Conservation (phyloP, 2,888 invertebrate genomes). For the Hydriomena furcata region DNA sequence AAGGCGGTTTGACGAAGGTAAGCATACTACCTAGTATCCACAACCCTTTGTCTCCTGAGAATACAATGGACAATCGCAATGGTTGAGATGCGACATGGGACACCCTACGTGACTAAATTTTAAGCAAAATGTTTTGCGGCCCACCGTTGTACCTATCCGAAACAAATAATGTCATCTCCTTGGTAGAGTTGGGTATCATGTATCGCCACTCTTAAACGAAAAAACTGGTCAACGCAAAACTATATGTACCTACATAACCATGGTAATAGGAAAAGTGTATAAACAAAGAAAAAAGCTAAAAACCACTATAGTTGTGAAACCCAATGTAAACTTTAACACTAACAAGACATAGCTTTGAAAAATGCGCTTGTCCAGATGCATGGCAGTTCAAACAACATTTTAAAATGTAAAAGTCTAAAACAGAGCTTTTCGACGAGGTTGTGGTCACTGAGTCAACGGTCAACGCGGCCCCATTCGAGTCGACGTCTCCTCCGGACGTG, state of each 20-base stretch:
- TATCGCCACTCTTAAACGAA: constrained; percentile 38
- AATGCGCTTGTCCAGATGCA: neutral
- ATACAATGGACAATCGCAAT: constrained; percentile 79
- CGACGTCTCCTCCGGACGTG: constrained; percentile 63
- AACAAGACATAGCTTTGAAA: neutral
- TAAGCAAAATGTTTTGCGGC: constrained; percentile 73
- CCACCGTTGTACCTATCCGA: constrained; percentile 59
- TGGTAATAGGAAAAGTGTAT: neutral
- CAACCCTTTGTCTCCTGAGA: constrained; percentile 80
- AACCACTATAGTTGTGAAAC: no score
- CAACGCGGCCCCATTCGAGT: constrained; percentile 51
- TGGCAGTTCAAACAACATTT: neutral
- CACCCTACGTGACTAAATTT: constrained; percentile 82
- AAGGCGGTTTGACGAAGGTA: constrained; percentile 79
- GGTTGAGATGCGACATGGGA: constrained; percentile 77
- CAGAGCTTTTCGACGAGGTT: constrained; percentile 42
- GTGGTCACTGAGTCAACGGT: constrained; percentile 59
- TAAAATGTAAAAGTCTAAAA: constrained; percentile 16
- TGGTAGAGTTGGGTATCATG: constrained; percentile 49
- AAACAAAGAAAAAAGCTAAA: neutral
- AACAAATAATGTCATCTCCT: constrained; percentile 76
- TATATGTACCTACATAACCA: neutral
- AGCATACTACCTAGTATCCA: constrained; percentile 64
- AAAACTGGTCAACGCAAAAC: constrained; percentile 5
- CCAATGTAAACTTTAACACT: no score